Percentiles rank a stretch among this genome's conserved stretches.
These are phyloP conservation scores for Merodon equestris DNA, from an alignment of 2,888 invertebrate species.

Conservation along the genomic window DNA sequence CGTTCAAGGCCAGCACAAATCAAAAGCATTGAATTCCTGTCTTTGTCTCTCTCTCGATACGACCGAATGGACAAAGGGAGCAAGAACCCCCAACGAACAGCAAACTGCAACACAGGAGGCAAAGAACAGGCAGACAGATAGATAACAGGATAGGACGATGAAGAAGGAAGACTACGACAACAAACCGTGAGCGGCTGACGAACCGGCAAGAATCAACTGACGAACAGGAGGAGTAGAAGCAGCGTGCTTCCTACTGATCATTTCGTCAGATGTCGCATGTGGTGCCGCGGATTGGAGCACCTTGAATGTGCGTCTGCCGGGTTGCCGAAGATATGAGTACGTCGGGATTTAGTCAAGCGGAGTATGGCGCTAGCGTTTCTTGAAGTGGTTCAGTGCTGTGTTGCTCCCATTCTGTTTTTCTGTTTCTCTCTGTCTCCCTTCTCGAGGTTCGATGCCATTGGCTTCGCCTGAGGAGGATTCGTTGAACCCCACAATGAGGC, in stretches of 20 bases:
- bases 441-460: conserved; percentile 52
- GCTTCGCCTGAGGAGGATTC: conserved; percentile 61
- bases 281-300: conserved; percentile 37
- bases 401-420: conserved; percentile 39
- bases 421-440: neutral
- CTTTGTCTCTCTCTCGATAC: too few relatives aligned
- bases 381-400: conserved; percentile 33
- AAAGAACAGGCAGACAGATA: neutral
- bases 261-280: conserved; percentile 3
- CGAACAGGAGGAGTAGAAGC: neutral
- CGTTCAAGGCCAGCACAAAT: conserved; percentile 68
- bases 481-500: conserved; percentile 48
- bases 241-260: too few relatives aligned
- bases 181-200: conserved; percentile 13
- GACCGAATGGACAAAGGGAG: conserved; percentile 58
- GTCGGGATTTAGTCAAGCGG: conserved; percentile 39
- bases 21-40: conserved; percentile 66
- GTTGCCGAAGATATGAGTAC: too few relatives aligned
- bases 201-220: neutral
- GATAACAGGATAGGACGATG: neutral
- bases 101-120: neutral
- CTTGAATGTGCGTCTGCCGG: too few relatives aligned
- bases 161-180: conserved; percentile 9
- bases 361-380: conserved; percentile 60
- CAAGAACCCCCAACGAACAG: conserved; percentile 55